Evolutionary conservation across 2,888 invertebrate species (phyloP), one percentile per base, ranked within the genome.

Genomic region (Lochmaea capreae): DNA sequence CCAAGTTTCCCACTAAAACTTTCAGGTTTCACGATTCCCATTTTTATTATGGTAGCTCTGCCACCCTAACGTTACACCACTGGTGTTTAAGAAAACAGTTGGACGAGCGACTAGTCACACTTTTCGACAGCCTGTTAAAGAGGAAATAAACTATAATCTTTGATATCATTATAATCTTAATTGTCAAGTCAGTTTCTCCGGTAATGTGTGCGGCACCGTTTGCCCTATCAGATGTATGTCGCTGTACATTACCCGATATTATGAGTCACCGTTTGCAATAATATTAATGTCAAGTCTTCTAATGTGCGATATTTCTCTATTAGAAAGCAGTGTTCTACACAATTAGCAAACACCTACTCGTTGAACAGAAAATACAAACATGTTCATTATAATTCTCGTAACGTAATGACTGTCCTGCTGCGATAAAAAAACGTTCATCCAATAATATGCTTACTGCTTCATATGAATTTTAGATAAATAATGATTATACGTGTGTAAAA

Each of bases 301-400:
- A 63, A 63, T 63, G 62, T 63, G 62, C 18, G 42, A 63, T 63
- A 63, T 43, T 63, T 63, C 42, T 63, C 62, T 63, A 63, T 63
- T 63, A 63, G 62, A 65, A 46, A 65, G 65, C 46, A 22, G 46
- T n/a, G 52, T 52, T 65, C 26, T 16, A 49, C 49, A 65, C 46
- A 66, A 66, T 66, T 66, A 57, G 46, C 59, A 11, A 22, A 67
- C 59, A 59, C 59, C 67, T 39, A 59, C 46, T 11, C 67, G 57
- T 59, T 61, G 14, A 33, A 67, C 46, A 4, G 14, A 59, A 22
- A 52, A 59, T 43, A 22, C 22, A 2, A n/a, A 42, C 18, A 59
- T 22, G 52, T 18, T 67, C 12, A 58, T 39, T 54, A 14, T 57
- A 42, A 67, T 59, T n/a, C 49, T 43, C n/a, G 2, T 26, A 46